Percentiles rank a stretch among this genome's conserved stretches.
Conservation (phyloP, 2,113 vertebrate species). For the Dasypus novemcinctus region DNA sequence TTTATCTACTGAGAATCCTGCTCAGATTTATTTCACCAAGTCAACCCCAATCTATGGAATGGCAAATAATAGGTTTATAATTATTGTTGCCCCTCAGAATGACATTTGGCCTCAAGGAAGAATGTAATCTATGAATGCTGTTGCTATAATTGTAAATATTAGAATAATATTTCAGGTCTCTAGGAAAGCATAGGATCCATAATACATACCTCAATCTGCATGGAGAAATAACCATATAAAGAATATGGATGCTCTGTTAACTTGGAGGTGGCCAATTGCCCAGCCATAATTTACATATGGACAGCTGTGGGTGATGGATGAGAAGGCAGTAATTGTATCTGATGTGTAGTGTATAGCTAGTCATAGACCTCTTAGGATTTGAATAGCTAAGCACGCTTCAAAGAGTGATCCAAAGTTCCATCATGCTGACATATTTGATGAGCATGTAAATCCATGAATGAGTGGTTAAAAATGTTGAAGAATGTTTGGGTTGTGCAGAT, state of each 20-base stretch:
- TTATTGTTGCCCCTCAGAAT: constrained; percentile 70
- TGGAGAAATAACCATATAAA: constrained; percentile 60
- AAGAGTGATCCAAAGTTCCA: too few relatives aligned
- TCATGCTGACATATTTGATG: too few relatives aligned
- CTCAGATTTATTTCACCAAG: not conserved
- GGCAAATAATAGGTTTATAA: constrained; percentile 63
- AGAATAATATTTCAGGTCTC: constrained; percentile 62
- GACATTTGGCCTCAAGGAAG: constrained; percentile 73
- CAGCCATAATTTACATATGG: constrained; percentile 64
- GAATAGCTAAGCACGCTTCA: too few relatives aligned
- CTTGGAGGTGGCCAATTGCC: constrained; percentile 18
- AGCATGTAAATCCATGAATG: too few relatives aligned
- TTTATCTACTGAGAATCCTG: too few relatives aligned
- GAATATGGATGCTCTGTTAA: constrained; percentile 61
- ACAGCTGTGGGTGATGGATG: not conserved
- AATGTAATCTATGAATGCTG: constrained; percentile 65
- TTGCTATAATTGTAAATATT: constrained; percentile 20
- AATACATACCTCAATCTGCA: constrained; percentile 15
- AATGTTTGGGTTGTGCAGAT: too few relatives aligned
- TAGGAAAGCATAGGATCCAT: constrained; percentile 46
- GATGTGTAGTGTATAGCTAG: too few relatives aligned
- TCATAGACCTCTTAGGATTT: too few relatives aligned
- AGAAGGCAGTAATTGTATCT: too few relatives aligned
- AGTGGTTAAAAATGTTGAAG: too few relatives aligned
- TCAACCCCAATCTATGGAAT: constrained; percentile 48